These are phyloP conservation scores for Tragelaphus buxtoni DNA, from an alignment of 2,113 vertebrate genomes.

Conservation along the genomic window DNA sequence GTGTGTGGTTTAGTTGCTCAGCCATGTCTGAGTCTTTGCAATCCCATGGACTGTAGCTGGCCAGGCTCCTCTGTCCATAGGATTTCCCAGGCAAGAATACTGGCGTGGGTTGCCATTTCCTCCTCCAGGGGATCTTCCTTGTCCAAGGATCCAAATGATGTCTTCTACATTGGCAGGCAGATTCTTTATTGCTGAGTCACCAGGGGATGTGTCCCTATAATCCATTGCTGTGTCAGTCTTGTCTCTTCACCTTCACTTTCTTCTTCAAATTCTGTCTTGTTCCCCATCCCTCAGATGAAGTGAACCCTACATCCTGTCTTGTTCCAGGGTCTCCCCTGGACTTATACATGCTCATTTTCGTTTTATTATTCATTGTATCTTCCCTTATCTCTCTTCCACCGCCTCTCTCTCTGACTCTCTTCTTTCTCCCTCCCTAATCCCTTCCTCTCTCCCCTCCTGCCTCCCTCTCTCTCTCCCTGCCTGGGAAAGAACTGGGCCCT, in stretches of 20 bases:
- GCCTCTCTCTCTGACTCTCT: background rate
- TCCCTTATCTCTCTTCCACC: background rate
- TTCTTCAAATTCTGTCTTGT: background rate
- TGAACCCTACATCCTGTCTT: background rate
- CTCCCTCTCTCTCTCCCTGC: background rate
- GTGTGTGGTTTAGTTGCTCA: background rate
- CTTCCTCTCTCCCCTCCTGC: no score
- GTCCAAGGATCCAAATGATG: background rate
- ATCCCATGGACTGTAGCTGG: background rate
- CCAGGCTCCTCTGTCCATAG: background rate
- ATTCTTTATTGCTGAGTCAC: background rate
- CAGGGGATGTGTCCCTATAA: background rate
- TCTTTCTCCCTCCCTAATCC: background rate
- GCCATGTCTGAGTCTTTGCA: background rate
- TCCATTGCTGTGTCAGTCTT: background rate
- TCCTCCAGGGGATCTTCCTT: background rate
- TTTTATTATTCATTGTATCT: background rate
- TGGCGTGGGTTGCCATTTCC: background rate
- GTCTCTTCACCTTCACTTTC: background rate
- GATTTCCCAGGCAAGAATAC: background rate
- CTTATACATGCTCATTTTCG: background rate
- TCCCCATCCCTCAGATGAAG: background rate
- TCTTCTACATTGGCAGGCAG: background rate
- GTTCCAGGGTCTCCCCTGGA: background rate
- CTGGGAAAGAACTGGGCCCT: background rate